Conservation (phyloP, 2,113 vertebrate genomes). For the Desmodus rotundus region DNA sequence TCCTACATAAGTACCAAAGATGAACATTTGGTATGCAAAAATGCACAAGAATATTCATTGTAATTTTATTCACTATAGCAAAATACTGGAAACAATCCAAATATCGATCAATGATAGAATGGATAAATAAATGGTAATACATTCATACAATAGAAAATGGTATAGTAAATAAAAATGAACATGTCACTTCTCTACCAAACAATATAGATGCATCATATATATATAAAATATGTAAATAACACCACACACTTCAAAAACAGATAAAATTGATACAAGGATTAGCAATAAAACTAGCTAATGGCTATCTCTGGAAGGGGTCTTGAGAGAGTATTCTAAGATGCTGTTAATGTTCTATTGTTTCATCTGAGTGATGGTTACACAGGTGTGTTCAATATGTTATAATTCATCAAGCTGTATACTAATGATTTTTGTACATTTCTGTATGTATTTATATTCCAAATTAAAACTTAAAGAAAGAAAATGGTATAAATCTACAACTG, state of each 20-base stretch:
- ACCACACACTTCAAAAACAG: background rate
- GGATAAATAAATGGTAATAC: background rate
- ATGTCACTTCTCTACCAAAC: background rate
- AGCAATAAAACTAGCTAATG: background rate
- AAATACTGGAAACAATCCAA: background rate
- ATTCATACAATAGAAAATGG: background rate
- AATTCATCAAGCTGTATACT: background rate
- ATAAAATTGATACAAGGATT: background rate
- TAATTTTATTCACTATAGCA: background rate
- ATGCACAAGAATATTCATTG: background rate
- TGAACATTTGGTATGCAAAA: background rate
- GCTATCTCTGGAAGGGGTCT: background rate
- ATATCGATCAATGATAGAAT: background rate
- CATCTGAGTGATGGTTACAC: background rate
- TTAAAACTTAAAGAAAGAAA: background rate
- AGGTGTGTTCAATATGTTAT: background rate
- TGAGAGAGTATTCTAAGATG: background rate
- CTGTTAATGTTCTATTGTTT: background rate
- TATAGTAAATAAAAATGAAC: background rate
- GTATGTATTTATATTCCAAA: background rate
- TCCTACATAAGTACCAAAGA: background rate
- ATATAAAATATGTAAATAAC: background rate
- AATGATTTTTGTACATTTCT: background rate
- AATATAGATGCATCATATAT: background rate
- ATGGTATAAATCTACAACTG: background rate